A percentile compares a stretch with the other conserved stretches of the same genome.
phyloP scores from a whole-genome alignment of 1,140 invertebrate genomes.

The Atopsyche davidsoni region DNA sequence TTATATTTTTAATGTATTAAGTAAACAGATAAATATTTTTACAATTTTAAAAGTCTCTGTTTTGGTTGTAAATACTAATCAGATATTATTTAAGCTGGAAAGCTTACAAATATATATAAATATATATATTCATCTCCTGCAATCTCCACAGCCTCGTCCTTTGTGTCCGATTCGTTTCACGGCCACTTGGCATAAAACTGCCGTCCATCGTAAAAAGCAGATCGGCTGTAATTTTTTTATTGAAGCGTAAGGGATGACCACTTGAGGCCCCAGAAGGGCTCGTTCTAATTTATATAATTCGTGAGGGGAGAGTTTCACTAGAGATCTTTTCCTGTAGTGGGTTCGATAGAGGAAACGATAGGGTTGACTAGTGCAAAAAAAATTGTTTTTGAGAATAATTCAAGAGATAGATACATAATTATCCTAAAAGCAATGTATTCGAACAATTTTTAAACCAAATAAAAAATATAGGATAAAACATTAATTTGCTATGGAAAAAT shows the following conservation, averaged over 20 bases:
- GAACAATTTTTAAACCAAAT: no score
- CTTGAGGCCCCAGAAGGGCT: conserved; percentile 11
- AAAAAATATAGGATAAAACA: no score
- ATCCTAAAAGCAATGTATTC: no score
- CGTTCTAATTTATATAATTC: conserved; percentile 28
- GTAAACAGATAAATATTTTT: background rate
- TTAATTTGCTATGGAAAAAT: no score
- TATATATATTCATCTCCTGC: no score
- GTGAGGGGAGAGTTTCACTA: background rate
- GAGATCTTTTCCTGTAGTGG: no score
- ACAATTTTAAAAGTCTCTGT: background rate
- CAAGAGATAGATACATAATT: no score
- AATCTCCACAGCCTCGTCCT: background rate
- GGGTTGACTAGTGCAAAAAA: no score
- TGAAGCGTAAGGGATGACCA: conserved; percentile 19
- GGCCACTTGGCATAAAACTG: conserved; percentile 9
- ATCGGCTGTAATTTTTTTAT: conserved; percentile 11
- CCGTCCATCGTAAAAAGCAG: conserved; percentile 5
- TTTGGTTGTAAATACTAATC: background rate
- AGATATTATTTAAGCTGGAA: background rate
- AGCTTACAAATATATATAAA: background rate
- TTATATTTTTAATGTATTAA: no score
- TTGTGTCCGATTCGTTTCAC: conserved; percentile 2
- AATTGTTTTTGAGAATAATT: no score
- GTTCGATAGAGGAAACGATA: no score